Conservation (phyloP, 2,797 vertebrate species). For the Anisognathus igniventris region DNA sequence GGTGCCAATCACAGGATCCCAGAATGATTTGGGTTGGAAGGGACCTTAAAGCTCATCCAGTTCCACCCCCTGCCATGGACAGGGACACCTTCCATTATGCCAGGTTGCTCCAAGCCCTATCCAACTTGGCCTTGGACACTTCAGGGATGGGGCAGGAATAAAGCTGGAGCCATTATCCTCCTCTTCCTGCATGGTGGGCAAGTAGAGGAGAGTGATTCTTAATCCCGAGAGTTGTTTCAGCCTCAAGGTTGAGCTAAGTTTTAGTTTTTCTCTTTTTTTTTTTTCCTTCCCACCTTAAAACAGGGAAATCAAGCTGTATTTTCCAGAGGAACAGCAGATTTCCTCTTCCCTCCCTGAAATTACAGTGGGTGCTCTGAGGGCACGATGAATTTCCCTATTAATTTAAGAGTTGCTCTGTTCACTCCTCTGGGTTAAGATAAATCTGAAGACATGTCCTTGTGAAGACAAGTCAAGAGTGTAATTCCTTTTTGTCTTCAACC, state of each 20-base stretch:
- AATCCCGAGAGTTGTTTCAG: neutral
- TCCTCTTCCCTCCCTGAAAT: neutral
- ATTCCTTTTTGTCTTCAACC: neutral
- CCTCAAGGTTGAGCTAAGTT: neutral
- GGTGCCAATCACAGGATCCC: neutral
- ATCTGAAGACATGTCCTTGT: conserved; percentile 1
- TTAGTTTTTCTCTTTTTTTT: neutral
- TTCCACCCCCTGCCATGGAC: neutral
- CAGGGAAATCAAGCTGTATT: neutral
- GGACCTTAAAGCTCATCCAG: neutral
- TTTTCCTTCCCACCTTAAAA: accelerated
- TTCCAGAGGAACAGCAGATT: neutral
- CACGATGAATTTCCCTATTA: neutral
- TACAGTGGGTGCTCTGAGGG: neutral
- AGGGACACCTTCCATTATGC: neutral
- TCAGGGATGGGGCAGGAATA: neutral
- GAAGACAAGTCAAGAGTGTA: neutral
- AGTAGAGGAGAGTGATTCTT: neutral
- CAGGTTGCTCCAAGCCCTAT: neutral
- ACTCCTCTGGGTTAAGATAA: neutral
- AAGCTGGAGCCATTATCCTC: neutral
- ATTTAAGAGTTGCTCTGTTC: neutral
- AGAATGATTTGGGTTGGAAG: neutral
- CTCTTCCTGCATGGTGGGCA: accelerated
- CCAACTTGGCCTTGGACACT: neutral